These are phyloP conservation scores for Aegotheles bennettii DNA, from an alignment of 2,113 vertebrate genomes.

Conservation along the genomic window DNA sequence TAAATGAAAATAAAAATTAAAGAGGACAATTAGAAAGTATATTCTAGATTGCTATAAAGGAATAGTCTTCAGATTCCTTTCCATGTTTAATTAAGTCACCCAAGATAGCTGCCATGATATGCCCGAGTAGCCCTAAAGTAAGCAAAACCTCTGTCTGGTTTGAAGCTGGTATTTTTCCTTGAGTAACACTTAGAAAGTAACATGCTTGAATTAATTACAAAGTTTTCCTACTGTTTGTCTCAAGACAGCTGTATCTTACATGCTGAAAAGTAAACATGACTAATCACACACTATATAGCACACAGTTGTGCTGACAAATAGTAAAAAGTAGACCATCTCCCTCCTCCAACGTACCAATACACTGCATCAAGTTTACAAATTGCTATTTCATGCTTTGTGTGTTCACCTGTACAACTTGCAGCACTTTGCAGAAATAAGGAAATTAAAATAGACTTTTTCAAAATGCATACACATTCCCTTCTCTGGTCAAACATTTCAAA, in stretches of 20 bases:
- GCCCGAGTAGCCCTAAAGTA: background rate
- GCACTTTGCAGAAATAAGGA: background rate
- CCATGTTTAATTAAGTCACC: background rate
- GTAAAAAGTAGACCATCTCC: background rate
- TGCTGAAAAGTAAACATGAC: constrained; percentile 2
- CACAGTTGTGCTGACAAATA: background rate
- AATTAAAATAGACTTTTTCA: background rate
- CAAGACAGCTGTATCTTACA: background rate
- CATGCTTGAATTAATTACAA: background rate
- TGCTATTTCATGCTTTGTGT: background rate
- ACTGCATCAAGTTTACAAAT: background rate
- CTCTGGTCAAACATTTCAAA: background rate
- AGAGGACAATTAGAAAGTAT: background rate
- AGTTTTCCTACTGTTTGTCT: constrained; percentile 1
- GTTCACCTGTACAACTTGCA: background rate
- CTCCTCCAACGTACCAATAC: background rate
- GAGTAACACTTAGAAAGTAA: too few relatives aligned
- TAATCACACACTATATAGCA: background rate
- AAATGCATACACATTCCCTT: background rate
- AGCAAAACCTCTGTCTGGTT: background rate
- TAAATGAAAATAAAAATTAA: background rate
- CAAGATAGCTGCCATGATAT: background rate
- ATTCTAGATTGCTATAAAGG: background rate
- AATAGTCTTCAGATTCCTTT: background rate
- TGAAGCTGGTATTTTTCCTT: background rate